Evolutionary conservation across 2,797 vertebrate genomes (phyloP).

Genomic region (Malacoraja senta): DNA sequence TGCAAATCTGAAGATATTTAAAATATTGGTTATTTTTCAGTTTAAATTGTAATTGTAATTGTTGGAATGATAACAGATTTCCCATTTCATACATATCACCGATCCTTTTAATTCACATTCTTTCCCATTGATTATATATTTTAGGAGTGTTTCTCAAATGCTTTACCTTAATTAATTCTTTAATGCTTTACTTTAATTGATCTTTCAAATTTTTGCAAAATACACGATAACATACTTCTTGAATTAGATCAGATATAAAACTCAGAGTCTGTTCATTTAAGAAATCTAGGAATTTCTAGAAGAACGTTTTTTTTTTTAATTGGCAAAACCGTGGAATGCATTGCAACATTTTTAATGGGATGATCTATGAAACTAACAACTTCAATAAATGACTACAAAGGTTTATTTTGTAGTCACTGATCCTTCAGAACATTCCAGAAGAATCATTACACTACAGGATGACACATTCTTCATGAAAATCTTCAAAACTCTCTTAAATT

Average conservation of each 20-base stretch:
- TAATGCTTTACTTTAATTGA: too few relatives aligned
- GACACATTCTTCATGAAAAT: slow-evolving; percentile 21
- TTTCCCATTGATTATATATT: too few relatives aligned
- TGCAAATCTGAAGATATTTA: too few relatives aligned
- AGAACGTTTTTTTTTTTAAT: background rate
- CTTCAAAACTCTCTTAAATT: slow-evolving; percentile 36
- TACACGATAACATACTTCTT: background rate
- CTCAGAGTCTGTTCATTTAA: background rate
- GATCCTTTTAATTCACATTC: too few relatives aligned
- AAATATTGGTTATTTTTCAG: too few relatives aligned
- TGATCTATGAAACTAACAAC: slow-evolving; percentile 44
- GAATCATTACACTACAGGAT: slow-evolving; percentile 40
- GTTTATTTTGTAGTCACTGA: slow-evolving; percentile 44
- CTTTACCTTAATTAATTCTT: too few relatives aligned
- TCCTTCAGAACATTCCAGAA: slow-evolving; percentile 41
- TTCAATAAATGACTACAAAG: slow-evolving; percentile 41
- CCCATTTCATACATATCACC: too few relatives aligned
- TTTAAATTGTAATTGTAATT: too few relatives aligned
- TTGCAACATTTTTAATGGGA: slow-evolving; percentile 25
- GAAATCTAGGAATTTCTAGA: background rate
- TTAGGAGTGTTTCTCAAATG: too few relatives aligned
- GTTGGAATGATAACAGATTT: too few relatives aligned
- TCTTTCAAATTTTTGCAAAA: background rate
- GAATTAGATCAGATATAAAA: background rate
- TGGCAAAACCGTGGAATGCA: slow-evolving; percentile 1